These are phyloP conservation scores for Carduelis carduelis DNA, from an alignment of 2,797 vertebrate species.

Conservation along the genomic window DNA sequence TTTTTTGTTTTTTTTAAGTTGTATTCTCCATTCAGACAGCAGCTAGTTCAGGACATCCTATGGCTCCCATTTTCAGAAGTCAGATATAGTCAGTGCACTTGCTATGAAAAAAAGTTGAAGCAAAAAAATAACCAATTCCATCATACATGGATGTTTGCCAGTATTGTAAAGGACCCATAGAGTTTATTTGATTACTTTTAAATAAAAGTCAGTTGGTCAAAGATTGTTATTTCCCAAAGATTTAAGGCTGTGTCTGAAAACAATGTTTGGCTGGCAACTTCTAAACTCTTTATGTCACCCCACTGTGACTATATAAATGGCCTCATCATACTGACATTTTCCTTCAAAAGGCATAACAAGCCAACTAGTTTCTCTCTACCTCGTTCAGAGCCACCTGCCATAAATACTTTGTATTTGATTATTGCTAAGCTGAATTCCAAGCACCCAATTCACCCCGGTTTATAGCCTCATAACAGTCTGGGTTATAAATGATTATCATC, in stretches of 20 bases:
- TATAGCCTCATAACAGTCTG: conserved; percentile 13
- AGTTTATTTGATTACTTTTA: neutral
- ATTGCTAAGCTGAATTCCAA: conserved; percentile 9
- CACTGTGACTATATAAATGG: neutral
- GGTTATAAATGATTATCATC: conserved; percentile 30
- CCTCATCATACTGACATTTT: neutral
- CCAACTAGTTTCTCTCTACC: neutral
- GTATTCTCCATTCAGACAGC: neutral
- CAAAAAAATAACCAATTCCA: neutral
- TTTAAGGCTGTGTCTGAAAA: neutral
- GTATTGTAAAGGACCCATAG: neutral
- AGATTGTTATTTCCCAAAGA: neutral
- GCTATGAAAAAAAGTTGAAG: neutral
- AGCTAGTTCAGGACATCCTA: neutral
- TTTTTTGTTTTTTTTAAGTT: neutral
- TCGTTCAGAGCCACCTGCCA: neutral
- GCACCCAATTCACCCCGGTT: neutral
- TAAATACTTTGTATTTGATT: conserved; percentile 17
- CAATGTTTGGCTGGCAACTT: neutral
- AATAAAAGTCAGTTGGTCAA: neutral
- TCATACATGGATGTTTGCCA: neutral
- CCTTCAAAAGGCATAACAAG: neutral
- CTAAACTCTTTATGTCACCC: neutral
- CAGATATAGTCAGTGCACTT: neutral
- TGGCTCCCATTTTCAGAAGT: neutral